Conservation (phyloP, 2,113 vertebrate species). For the Lophura nycthemera region DNA sequence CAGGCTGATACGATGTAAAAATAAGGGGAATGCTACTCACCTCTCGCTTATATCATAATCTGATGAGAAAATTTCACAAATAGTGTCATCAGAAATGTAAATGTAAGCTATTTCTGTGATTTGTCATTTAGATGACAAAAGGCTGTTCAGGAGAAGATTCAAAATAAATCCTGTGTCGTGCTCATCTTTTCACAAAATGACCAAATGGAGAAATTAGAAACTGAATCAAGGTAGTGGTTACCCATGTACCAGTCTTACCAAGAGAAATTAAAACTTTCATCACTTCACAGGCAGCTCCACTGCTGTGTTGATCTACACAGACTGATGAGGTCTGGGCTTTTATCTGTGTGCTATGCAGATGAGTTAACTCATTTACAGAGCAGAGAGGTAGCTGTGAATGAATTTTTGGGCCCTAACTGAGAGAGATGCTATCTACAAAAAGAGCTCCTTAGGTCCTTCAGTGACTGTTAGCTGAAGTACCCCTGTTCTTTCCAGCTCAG, state of each 20-base stretch:
- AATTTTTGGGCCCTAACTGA: neutral
- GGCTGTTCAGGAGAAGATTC: neutral
- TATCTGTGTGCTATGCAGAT: neutral
- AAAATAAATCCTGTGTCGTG: neutral
- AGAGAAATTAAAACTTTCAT: neutral
- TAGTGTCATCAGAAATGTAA: neutral
- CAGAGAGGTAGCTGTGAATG: neutral
- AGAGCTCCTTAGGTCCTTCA: neutral
- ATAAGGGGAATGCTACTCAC: neutral
- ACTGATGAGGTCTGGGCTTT: neutral
- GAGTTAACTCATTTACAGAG: neutral
- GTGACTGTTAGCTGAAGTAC: neutral
- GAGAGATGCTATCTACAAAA: neutral
- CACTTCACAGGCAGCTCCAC: neutral
- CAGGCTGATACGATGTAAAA: neutral
- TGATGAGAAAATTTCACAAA: neutral
- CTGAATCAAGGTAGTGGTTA: neutral
- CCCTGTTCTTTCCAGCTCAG: neutral
- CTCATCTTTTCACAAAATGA: neutral
- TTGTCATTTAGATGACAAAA: neutral
- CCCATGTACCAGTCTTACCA: fast-evolving
- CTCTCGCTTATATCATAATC: neutral
- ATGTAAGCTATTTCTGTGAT: neutral
- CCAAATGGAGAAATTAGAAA: neutral
- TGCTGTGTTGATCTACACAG: neutral